phyloP scores from a whole-genome alignment of 2,888 invertebrate genomes.

The Agrochola litura region DNA sequence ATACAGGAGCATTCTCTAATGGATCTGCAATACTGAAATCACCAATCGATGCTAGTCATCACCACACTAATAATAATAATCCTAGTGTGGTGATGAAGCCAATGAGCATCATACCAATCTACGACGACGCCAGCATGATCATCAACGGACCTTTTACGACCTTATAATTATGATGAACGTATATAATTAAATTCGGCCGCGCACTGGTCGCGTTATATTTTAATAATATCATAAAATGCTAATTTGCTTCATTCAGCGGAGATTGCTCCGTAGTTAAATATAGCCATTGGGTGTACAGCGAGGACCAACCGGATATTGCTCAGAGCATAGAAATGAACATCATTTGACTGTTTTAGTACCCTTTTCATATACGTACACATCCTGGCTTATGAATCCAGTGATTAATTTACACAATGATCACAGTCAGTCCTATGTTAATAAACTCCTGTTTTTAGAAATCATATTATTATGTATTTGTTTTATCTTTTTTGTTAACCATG shows the following conservation, averaged over 20 bases:
- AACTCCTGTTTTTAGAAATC: constrained; percentile 27
- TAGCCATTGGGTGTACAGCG: constrained; percentile 65
- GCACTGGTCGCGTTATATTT: constrained; percentile 39
- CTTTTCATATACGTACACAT: constrained; percentile 65
- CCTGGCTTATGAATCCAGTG: constrained; percentile 64
- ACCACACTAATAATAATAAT: too few relatives aligned
- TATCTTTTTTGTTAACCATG: constrained; percentile 4
- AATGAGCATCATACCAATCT: constrained; percentile 6
- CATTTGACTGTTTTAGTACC: constrained; percentile 71
- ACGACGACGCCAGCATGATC: background rate
- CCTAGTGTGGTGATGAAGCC: background rate
- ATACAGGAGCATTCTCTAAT: background rate
- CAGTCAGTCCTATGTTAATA: constrained; percentile 46
- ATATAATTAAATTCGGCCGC: constrained; percentile 35
- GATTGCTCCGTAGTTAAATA: constrained; percentile 69
- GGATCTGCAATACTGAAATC: background rate
- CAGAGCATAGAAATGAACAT: constrained; percentile 75
- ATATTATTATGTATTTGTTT: background rate
- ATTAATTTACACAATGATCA: constrained; percentile 69
- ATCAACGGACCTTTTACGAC: constrained; percentile 24
- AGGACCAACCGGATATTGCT: constrained; percentile 76
- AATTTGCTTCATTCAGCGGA: constrained; percentile 67
- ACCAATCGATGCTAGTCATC: background rate
- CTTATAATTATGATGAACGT: constrained; percentile 47
- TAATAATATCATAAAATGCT: constrained; percentile 54